Base-by-base conservation (phyloP, 2,888 invertebrate species). In the Litoditis marina region DNA sequence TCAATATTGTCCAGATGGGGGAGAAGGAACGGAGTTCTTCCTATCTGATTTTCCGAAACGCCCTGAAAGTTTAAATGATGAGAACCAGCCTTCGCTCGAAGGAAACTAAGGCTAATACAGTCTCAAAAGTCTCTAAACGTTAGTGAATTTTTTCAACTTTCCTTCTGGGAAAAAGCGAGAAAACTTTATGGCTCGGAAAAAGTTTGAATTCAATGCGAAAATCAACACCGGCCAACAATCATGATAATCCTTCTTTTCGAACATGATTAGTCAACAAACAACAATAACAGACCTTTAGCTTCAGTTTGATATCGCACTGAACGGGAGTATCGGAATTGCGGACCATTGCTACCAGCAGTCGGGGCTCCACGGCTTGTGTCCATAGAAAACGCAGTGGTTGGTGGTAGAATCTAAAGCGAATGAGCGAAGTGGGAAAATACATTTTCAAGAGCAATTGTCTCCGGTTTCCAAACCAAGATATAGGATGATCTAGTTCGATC, bases 361-460 rank as follows among this genome's bases (percentile, higher is more conserved):
- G 87, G 0, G 92, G 91, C 82, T 96, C 93, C 0, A 91, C 90
- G 0, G 96, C 95, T 70, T 98, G 84, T 0, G 94, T 94, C 84
- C 96, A 98, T 27, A 98, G 86, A 84, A 98, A 96, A 1, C 96
- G 87, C 81, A 98, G 90, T 0, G 96, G 95, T 88, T 98, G 96
- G 60, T 98, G 86, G 84, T 98, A 96, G 83, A 94, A 94, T 73
- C 93, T 92, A 82, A 13, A 72, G 63, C 13, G 2, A 27, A 50
- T 2, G 27, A 1, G 30, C 44, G 11, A 28, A 16, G 19, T 3
- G n/a, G n/a, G n/a, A n/a, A n/a, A n/a, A n/a, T n/a, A 22, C 6
- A 22, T 44, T 44, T 3, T 44, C 44, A 5, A n/a, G n/a, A n/a
- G n/a, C n/a, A n/a, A n/a, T n/a, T n/a, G n/a, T n/a, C n/a, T n/a